Evolutionary conservation across 2,888 invertebrate genomes (phyloP), one percentile per base, ranked within the genome.

Genomic region (Orthosia cruda): DNA sequence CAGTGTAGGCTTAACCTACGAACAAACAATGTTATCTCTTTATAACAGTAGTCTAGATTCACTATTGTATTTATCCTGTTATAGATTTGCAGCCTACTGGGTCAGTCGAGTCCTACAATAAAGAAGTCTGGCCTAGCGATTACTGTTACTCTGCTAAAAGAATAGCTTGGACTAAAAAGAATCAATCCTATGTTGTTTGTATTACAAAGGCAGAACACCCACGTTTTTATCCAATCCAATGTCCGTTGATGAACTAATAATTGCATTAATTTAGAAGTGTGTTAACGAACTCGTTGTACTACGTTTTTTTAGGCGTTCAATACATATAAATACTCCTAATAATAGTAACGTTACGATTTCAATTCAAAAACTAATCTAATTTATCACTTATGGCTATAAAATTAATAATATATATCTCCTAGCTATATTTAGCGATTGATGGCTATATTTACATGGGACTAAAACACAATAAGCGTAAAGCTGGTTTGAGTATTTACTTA

Each of bases 71-170:
- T n/a, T 45, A 26, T 40, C 15, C 40, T 50, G 45, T n/a, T 52
- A 20, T 4, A 58, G 18, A 16, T 13, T 58, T 16, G 26, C n/a
- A 59, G 50, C 15, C 20, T 52, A 68, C 32, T 68, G 13, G 45
- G 20, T 57, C 67, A 58, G 20, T 32, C 12, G 9, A 74, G 32
- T 49, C 5, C 5, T 26, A 13, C 12, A 32, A 54, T 47, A 18
- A 54, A 40, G n/a, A 57, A 45, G 3, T 52, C 16, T 52, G 26
- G 15, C 15, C 20, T 15, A 26, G 50, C 57, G 20, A 20, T 47
- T 76, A 76, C 77, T n/a, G 77, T 68, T 4, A 4, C n/a, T 77
- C 57, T n/a, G 32, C 57, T 67, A 13, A 68, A 52, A 52, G 13
- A 67, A 58, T n/a, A 47, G 50, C 9, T 65, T 26, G 20, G 5